Base-by-base conservation (phyloP, 2,797 vertebrate species). In the Karalla daura region DNA sequence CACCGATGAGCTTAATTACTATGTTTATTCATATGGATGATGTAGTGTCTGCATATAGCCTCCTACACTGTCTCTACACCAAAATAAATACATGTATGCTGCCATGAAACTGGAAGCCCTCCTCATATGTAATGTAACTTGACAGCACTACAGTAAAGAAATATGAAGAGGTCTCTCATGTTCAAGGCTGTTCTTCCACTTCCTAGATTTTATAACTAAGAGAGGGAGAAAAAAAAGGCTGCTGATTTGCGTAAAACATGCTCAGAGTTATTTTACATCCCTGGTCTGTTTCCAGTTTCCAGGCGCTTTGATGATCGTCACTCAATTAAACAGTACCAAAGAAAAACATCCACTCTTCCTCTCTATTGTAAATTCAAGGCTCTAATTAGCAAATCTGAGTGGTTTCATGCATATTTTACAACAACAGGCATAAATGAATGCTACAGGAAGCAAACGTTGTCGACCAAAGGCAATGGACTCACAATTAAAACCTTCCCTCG, bases 241-340 rank as follows among this genome's bases (percentile, higher is more conserved):
- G 45, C 52, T 74, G 46, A 75, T 82, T 83, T 81, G 72, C 63
- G 67, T 79, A 54, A 71, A 83, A 63, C 58, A 30, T 41, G 60
- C 62, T 74, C 71, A 59, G 79, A 78, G 40, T 72, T 60, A 32
- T 64, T 81, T 66, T 80, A 78, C 40, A 63, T 63, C 54, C 78
- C 20, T n/a, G 1, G 61, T 56, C 50, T 71, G 62, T 66, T 85
- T 83, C 58, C 55, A 56, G 67, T 77, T 75, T 68, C 17, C 18
- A 51, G 36, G 20, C 11, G 46, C 80, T 86, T 85, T 85, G 70
- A 82, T 84, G 56, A 74, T 73, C 47, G 60, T 61, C 54, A 59
- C 61, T 84, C 59, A 79, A 46, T 78, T 56, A 67, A 58, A 70
- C 74, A 50, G 74, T 20, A 70, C 54, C 7, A 61, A 69, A 76